These are phyloP conservation scores for Synaphobranchus kaupii DNA, from an alignment of 2,797 vertebrate genomes.

Conservation along the genomic window DNA sequence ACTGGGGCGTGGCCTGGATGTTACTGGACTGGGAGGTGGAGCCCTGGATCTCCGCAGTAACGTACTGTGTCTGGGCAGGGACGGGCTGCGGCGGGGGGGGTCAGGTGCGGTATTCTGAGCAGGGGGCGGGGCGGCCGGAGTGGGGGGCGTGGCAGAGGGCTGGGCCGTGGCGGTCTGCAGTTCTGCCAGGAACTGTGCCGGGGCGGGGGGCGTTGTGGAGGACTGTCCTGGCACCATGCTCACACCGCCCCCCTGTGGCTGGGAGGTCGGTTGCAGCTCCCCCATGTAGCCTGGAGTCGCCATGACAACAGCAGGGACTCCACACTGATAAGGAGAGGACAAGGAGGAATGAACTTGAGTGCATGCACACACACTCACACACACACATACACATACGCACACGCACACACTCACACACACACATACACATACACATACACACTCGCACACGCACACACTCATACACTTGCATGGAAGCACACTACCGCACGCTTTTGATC, in stretches of 20 bases:
- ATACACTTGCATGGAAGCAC: too few species aligned
- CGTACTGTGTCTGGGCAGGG: slow-evolving; percentile 80
- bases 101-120: slow-evolving; percentile 60
- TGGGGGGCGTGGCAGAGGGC: slow-evolving; percentile 59
- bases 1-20: slow-evolving; percentile 80
- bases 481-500: too few species aligned
- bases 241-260: slow-evolving; percentile 69
- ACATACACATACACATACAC: background rate
- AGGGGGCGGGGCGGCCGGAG: slow-evolving; percentile 57
- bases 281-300: slow-evolving; percentile 89
- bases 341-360: background rate
- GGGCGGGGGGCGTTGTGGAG: slow-evolving; percentile 55
- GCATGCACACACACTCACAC: background rate
- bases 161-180: slow-evolving; percentile 70
- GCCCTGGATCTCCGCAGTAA: slow-evolving; percentile 82
- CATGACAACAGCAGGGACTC: slow-evolving; percentile 72
- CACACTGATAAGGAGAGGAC: slow-evolving; percentile 54
- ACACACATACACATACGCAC: background rate
- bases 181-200: slow-evolving; percentile 82
- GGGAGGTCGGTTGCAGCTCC: slow-evolving; percentile 82
- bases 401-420: background rate
- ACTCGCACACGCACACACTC: too few species aligned
- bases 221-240: slow-evolving; percentile 64
- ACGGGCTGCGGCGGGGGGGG: slow-evolving; percentile 62
- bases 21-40: slow-evolving; percentile 73